Evolutionary conservation across 2,888 invertebrate genomes (phyloP).

Genomic region (Pheosia tremula): DNA sequence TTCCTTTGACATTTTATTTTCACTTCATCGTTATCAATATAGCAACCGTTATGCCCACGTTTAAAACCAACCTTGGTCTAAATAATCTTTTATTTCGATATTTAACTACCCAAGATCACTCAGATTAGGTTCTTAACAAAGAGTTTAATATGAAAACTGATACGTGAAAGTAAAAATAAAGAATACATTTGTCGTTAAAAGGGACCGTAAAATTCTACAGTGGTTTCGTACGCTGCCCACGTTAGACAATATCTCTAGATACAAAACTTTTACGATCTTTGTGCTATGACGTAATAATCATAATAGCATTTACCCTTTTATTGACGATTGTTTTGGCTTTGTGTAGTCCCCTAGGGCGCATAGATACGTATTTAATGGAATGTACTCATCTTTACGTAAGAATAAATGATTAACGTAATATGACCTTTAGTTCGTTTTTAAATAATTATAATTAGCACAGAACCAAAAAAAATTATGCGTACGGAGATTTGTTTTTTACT

Average conservation of each 20-base stretch:
- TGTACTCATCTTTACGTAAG: too few relatives aligned
- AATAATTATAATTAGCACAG: too few relatives aligned
- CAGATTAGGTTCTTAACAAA: conserved; percentile 30
- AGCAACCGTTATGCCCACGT: background rate
- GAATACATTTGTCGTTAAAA: conserved; percentile 57
- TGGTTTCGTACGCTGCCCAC: conserved; percentile 49
- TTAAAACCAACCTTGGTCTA: background rate
- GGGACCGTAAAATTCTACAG: conserved; percentile 53
- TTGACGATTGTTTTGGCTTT: background rate
- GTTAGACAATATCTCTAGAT: conserved; percentile 53
- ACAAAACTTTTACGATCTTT: conserved; percentile 51
- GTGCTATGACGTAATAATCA: conserved; percentile 28
- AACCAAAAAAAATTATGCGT: too few relatives aligned
- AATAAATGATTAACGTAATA: too few relatives aligned
- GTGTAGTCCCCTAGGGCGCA: too few relatives aligned
- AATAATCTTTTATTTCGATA: conserved; percentile 8
- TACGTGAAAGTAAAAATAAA: conserved; percentile 57
- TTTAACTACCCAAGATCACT: conserved; percentile 22
- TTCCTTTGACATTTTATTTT: background rate
- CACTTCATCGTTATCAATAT: background rate
- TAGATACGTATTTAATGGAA: too few relatives aligned
- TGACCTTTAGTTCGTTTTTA: too few relatives aligned
- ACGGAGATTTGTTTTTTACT: too few relatives aligned
- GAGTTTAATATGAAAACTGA: conserved; percentile 49
- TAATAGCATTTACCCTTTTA: background rate